Conservation (phyloP, 2,888 invertebrate species). For the Brenthis daphne region DNA sequence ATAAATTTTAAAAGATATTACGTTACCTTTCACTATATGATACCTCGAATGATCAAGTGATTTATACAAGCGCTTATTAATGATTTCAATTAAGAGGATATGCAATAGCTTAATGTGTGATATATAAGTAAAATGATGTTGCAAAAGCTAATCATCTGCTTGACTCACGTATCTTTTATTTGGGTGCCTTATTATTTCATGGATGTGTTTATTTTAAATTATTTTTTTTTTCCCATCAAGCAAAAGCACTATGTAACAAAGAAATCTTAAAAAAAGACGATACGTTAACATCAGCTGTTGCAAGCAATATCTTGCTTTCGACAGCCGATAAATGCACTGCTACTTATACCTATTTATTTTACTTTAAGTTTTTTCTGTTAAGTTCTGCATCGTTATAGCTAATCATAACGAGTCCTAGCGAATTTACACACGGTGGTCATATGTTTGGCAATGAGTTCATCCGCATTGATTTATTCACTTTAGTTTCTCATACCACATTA, state of each 20-base stretch:
- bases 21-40: too few species aligned
- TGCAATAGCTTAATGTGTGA: neutral
- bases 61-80: too few species aligned
- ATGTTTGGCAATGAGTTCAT: constrained; percentile 76
- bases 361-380: constrained; percentile 46
- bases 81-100: neutral
- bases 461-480: constrained; percentile 75
- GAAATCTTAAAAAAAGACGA: neutral
- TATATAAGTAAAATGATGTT: constrained; percentile 7
- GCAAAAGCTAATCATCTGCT: constrained; percentile 24
- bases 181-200: constrained; percentile 26
- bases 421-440: constrained; percentile 82
- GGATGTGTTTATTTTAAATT: constrained; percentile 22
- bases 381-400: constrained; percentile 52
- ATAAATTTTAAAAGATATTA: too few species aligned
- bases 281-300: constrained; percentile 17
- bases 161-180: constrained; percentile 17
- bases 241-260: constrained; percentile 23
- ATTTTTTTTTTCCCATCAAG: constrained; percentile 27
- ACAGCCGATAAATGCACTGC: constrained; percentile 46
- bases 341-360: constrained; percentile 44
- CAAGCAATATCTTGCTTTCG: constrained; percentile 26
- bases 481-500: constrained; percentile 72
- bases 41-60: too few species aligned
- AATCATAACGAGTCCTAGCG: constrained; percentile 74